These are phyloP conservation scores for Eilema sororculum DNA, from an alignment of 2,888 invertebrate genomes.

Conservation along the genomic window DNA sequence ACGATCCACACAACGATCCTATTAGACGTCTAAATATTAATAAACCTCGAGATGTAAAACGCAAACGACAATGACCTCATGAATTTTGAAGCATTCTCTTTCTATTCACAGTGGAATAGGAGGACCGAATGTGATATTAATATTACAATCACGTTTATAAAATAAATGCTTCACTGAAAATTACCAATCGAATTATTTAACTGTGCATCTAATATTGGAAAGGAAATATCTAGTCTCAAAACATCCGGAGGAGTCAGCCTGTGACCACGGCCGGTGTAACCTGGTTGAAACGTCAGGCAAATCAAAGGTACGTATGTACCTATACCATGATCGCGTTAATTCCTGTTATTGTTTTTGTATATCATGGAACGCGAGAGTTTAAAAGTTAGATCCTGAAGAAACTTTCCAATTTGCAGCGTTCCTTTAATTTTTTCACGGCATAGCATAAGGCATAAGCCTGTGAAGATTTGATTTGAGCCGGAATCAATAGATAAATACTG, in stretches of 20 bases:
- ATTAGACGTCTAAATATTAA: constrained; percentile 5
- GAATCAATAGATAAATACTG: neutral
- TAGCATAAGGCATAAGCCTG: no score
- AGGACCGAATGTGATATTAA: constrained; percentile 39
- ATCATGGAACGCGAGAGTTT: no score
- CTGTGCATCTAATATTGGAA: no score
- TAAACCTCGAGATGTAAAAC: constrained; percentile 29
- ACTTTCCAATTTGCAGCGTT: neutral
- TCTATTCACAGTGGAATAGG: constrained; percentile 50
- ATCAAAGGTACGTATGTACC: no score
- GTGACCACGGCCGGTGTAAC: no score
- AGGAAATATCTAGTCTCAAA: no score
- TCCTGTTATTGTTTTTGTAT: no score
- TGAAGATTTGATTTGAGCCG: neutral
- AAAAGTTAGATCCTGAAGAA: neutral
- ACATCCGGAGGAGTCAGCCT: no score
- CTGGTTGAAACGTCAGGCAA: no score
- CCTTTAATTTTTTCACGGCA: neutral
- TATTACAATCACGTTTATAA: constrained; percentile 37
- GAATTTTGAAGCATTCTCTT: constrained; percentile 55
- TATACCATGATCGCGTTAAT: no score
- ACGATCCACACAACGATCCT: neutral
- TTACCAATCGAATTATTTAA: neutral
- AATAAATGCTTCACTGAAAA: neutral
- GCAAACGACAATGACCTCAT: constrained; percentile 61